Evolutionary conservation across 2,888 invertebrate genomes (phyloP).

Genomic region (Ormyrus rosae): DNA sequence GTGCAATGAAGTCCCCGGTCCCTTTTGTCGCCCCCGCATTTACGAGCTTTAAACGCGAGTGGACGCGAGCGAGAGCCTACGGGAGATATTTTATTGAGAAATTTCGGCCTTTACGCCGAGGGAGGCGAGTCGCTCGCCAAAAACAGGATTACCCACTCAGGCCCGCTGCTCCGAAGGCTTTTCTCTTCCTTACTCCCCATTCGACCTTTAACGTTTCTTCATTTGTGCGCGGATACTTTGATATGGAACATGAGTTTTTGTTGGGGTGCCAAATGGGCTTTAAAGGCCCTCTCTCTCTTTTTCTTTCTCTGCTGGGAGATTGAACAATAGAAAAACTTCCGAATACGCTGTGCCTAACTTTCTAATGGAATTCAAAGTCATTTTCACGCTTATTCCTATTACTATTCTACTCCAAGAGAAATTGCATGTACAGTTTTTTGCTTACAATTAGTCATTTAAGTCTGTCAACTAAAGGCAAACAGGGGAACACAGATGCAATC

Average conservation of each 20-base stretch:
- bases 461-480: too few relatives aligned
- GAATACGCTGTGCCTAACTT: too few relatives aligned
- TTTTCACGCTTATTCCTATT: too few relatives aligned
- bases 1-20: slow-evolving; percentile 17
- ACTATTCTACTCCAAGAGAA: too few relatives aligned
- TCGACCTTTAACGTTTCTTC: slow-evolving; percentile 31
- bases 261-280: too few relatives aligned
- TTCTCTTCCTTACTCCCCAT: not conserved
- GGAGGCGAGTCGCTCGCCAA: slow-evolving; percentile 50
- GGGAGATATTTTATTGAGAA: slow-evolving; percentile 49
- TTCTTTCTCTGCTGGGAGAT: too few relatives aligned
- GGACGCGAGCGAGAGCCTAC: slow-evolving; percentile 10
- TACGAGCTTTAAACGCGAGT: slow-evolving; percentile 20
- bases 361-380: too few relatives aligned
- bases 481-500: too few relatives aligned
- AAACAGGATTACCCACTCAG: slow-evolving; percentile 65
- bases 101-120: slow-evolving; percentile 50
- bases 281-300: too few relatives aligned
- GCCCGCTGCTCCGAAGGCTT: slow-evolving; percentile 10
- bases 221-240: slow-evolving; percentile 13
- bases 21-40: slow-evolving; percentile 36
- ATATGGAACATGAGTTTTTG: slow-evolving; percentile 35
- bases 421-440: too few relatives aligned
- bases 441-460: too few relatives aligned
- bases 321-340: too few relatives aligned